Evolutionary conservation across 2,113 vertebrate genomes (phyloP).

Genomic region (Delphinus delphis): DNA sequence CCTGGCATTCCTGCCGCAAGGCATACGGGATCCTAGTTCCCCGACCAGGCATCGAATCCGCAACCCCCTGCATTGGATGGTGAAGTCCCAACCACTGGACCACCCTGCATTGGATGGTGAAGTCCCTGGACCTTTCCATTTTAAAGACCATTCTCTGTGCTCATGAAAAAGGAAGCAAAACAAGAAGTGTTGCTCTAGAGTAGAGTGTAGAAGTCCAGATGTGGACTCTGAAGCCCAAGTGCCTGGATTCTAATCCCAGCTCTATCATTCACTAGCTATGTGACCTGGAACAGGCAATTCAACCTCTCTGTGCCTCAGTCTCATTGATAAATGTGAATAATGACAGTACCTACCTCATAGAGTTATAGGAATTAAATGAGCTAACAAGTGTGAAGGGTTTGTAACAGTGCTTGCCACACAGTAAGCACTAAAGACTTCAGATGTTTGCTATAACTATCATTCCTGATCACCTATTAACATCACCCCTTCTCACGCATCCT

Average conservation of each 20-base stretch:
- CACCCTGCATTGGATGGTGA: too few relatives aligned
- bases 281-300: background rate
- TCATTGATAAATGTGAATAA: background rate
- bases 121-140: background rate
- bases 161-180: constrained; percentile 1
- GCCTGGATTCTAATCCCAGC: background rate
- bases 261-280: background rate
- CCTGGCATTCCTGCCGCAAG: too few relatives aligned
- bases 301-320: background rate
- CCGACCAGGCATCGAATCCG: too few relatives aligned
- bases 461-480: background rate
- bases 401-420: background rate
- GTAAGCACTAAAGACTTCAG: background rate
- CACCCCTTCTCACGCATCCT: background rate
- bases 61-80: too few relatives aligned
- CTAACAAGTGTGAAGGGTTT: background rate
- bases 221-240: background rate
- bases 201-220: background rate
- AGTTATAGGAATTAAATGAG: constrained; percentile 5
- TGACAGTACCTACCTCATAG: background rate
- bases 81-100: too few relatives aligned
- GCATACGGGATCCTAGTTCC: too few relatives aligned
- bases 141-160: background rate
- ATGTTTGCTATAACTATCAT: background rate
- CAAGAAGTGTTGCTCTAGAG: background rate